These are phyloP conservation scores for Lasioglossum marginatum DNA, from an alignment of 2,888 invertebrate genomes.

Conservation along the genomic window DNA sequence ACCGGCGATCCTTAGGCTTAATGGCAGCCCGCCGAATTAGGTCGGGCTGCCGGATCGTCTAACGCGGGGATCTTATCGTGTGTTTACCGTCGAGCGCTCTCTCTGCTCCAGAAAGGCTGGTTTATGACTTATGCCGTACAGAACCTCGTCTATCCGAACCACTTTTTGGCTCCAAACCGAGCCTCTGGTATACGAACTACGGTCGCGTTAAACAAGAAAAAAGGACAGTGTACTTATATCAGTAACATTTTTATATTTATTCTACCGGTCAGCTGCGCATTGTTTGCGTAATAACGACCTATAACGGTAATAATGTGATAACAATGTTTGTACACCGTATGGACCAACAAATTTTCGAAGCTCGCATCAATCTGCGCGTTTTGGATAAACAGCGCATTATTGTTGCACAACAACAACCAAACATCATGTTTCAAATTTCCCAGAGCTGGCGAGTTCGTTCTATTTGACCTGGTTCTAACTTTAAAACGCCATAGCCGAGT, in stretches of 20 bases:
- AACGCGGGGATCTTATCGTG: conserved; percentile 34
- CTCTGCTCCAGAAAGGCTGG: background rate
- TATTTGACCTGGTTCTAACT: background rate
- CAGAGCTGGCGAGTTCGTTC: background rate
- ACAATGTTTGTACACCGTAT: background rate
- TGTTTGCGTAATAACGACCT: background rate
- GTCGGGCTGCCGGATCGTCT: conserved; percentile 48
- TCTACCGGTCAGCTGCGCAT: background rate
- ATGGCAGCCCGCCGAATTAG: conserved; percentile 72
- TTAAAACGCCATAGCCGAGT: background rate
- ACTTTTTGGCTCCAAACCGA: background rate
- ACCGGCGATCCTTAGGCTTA: conserved; percentile 73
- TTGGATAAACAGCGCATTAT: background rate
- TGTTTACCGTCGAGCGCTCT: background rate
- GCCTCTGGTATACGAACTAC: background rate
- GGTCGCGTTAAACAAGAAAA: too few relatives aligned
- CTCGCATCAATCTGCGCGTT: background rate
- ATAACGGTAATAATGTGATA: background rate
- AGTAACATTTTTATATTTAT: too few relatives aligned
- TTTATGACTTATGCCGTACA: background rate
- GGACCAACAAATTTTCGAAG: background rate
- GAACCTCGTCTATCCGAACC: background rate
- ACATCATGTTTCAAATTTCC: background rate
- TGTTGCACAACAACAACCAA: background rate
- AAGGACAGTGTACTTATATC: too few relatives aligned